phyloP scores from a whole-genome alignment of 2,888 invertebrate genomes.

The Amiota minor region DNA sequence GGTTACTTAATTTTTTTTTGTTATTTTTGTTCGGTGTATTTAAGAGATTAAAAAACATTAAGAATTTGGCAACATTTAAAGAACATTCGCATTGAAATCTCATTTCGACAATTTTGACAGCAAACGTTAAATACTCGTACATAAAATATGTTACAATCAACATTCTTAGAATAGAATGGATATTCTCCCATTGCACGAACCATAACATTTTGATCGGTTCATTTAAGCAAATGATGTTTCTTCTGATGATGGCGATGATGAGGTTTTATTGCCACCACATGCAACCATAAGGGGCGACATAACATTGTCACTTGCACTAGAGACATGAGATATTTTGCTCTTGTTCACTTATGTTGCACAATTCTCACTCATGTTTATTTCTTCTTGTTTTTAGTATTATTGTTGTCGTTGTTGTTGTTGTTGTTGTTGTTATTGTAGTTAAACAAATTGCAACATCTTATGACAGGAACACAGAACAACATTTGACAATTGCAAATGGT shows the following conservation, averaged over 20 bases:
- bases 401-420: slow-evolving; percentile 40
- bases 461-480: slow-evolving; percentile 51
- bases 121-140: not conserved
- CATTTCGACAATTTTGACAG: slow-evolving; percentile 21
- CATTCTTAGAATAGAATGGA: no score
- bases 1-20: no score
- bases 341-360: slow-evolving; percentile 19
- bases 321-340: slow-evolving; percentile 7
- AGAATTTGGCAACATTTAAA: slow-evolving; percentile 19
- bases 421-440: slow-evolving; percentile 32
- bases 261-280: no score
- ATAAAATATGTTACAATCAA: no score
- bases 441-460: slow-evolving; percentile 67
- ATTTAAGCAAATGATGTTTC: no score
- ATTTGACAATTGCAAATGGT: slow-evolving; percentile 65
- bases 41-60: slow-evolving; percentile 23
- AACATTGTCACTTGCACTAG: not conserved
- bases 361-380: slow-evolving; percentile 30
- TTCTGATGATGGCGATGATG: no score
- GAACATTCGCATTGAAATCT: slow-evolving; percentile 18
- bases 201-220: no score
- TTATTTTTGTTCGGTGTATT: slow-evolving; percentile 2
- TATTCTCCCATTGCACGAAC: no score
- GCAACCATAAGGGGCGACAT: not conserved
- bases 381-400: slow-evolving; percentile 26